Evolutionary conservation across 2,113 vertebrate species (phyloP), one percentile per base, ranked within the genome.

Genomic region (Plectropomus leopardus): DNA sequence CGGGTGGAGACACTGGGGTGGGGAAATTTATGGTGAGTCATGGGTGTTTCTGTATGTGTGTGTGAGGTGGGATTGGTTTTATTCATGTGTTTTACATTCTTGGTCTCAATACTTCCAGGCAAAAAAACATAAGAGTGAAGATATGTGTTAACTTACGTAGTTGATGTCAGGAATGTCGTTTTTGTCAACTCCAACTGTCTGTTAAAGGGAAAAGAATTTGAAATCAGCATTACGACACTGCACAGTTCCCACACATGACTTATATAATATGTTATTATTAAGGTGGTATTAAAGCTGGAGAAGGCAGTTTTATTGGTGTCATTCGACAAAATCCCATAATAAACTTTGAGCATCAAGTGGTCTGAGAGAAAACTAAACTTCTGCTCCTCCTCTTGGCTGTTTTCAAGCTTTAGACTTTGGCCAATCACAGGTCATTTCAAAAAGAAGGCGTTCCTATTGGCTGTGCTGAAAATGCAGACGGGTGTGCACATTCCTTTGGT

Each of bases 181-280:
- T 95, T 99, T 99, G 86, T 99, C 98, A 84, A 99, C 98, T 90
- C 98, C 98, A 88, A 99, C 96, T 94, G 98, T 98, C 98, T 99
- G 95, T 90, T 81, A 79, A 71, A 77, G 40, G 47, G 44, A 68
- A 54, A 7, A 60, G 1, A 53, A 11, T 4, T 50, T 23, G 48
- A 58, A 71, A 55, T 51, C 8, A 64, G 14, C 42, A 40, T 66
- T 36, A 60, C 14, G 8, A 59, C 40, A 45, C 7, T 14, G 13
- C 44, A 80, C 7, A 16, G 0, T 24, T 16, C 57, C 7, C 51
- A 51, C 9, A 13, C 2, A 36, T 36, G 34, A 36, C 7, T n/a
- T n/a, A n/a, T n/a, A n/a, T n/a, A n/a, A n/a, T n/a, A n/a, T n/a
- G n/a, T n/a, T n/a, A n/a, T n/a, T n/a, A n/a, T n/a, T n/a, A n/a